A percentile compares a stretch with the other conserved stretches of the same genome.
phyloP scores from a whole-genome alignment of 1,140 invertebrate species.

The Drosophila leontia region DNA sequence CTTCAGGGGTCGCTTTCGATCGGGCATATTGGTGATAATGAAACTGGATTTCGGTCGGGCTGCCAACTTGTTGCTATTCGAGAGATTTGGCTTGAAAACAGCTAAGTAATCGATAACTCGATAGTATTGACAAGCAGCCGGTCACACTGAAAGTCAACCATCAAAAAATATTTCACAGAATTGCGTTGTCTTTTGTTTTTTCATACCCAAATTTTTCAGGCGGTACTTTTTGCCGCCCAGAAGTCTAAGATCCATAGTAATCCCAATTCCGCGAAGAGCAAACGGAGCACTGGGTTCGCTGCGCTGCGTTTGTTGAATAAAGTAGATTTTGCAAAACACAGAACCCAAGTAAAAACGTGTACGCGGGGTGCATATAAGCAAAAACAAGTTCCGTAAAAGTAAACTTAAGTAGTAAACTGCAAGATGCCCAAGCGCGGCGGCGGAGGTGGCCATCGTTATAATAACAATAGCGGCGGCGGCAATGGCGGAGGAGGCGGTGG shows the following conservation, averaged over 20 bases:
- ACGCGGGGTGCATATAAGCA: background rate
- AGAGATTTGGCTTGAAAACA: background rate
- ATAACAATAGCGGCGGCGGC: slow-evolving; percentile 56
- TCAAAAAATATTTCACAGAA: slow-evolving; percentile 47
- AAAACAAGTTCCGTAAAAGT: background rate
- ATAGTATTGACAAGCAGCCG: slow-evolving; percentile 5
- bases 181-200: slow-evolving; percentile 57
- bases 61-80: slow-evolving; percentile 2
- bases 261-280: background rate
- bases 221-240: background rate
- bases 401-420: background rate
- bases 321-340: background rate
- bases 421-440: slow-evolving; percentile 67
- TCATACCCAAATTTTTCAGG: background rate
- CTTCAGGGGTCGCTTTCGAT: slow-evolving; percentile 37
- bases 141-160: slow-evolving; percentile 1
- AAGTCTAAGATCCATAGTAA: background rate
- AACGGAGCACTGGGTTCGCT: background rate
- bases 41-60: slow-evolving; percentile 8
- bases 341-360: slow-evolving; percentile 27
- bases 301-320: background rate
- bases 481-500: slow-evolving; percentile 26
- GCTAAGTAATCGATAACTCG: background rate
- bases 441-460: slow-evolving; percentile 45
- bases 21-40: slow-evolving; percentile 35